Conservation (phyloP, 2,113 vertebrate genomes). For the Saimiri boliviensis region DNA sequence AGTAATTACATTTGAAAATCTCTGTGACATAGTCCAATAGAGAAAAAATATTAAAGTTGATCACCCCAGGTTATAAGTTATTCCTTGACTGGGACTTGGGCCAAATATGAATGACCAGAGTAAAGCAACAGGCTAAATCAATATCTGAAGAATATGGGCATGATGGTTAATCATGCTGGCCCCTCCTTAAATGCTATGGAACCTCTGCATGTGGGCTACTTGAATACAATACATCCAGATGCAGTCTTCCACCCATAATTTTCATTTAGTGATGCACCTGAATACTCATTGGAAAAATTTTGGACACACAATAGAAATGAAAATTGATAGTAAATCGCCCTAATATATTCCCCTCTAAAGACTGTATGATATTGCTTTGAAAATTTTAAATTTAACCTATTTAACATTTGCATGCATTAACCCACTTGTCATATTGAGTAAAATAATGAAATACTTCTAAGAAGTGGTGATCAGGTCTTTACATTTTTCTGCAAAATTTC, state of each 20-base stretch:
- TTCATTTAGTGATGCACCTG: neutral
- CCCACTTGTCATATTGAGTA: neutral
- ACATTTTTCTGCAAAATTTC: neutral
- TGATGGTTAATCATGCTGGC: neutral
- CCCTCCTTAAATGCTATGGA: neutral
- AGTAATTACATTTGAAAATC: slow-evolving; percentile 47
- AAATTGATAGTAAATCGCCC: neutral
- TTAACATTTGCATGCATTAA: neutral
- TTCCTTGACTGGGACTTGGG: neutral
- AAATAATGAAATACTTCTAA: neutral
- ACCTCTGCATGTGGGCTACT: neutral
- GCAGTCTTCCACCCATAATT: neutral
- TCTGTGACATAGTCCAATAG: neutral
- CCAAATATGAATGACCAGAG: neutral
- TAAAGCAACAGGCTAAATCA: neutral
- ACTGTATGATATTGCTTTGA: neutral
- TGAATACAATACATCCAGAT: neutral
- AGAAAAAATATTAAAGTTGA: slow-evolving; percentile 36
- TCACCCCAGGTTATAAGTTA: slow-evolving; percentile 8
- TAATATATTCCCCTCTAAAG: neutral
- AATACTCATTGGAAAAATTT: neutral
- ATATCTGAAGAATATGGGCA: neutral
- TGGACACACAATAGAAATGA: neutral
- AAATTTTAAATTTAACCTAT: slow-evolving; percentile 28
- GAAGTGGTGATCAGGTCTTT: neutral